phyloP scores from a whole-genome alignment of 37 sponge, comb jelly and placozoan genomes.

The Spongia lamella region DNA sequence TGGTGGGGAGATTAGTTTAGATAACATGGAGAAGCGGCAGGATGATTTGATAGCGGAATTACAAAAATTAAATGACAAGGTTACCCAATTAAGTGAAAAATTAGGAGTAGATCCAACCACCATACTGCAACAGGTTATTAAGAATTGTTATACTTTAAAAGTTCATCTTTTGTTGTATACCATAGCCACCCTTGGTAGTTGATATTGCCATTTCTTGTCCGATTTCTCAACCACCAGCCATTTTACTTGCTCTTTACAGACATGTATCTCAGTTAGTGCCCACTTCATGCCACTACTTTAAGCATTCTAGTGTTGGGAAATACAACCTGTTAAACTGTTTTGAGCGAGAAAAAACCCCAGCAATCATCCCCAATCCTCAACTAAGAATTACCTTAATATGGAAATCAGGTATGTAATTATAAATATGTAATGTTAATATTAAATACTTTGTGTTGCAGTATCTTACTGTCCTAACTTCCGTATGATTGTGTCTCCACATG shows the following conservation, averaged over 20 bases:
- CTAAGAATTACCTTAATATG: constrained; percentile 64
- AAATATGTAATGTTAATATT: background rate
- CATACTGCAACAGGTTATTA: too few relatives aligned
- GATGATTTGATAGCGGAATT: constrained; percentile 50
- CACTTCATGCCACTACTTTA: constrained; percentile 16
- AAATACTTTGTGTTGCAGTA: constrained; percentile 2
- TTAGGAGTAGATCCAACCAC: constrained; percentile 40
- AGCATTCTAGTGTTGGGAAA: constrained; percentile 56
- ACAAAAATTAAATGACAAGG: constrained; percentile 43
- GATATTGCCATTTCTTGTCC: constrained; percentile 68
- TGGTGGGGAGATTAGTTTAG: too few relatives aligned
- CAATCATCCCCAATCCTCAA: constrained; percentile 13
- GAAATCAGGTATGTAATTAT: constrained; percentile 65
- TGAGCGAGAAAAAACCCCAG: too few relatives aligned
- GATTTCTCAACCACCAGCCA: constrained; percentile 48
- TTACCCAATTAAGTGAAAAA: constrained; percentile 21
- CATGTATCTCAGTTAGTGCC: constrained; percentile 18
- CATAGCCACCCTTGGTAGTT: background rate
- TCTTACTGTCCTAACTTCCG: constrained; percentile 27
- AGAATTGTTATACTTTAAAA: background rate
- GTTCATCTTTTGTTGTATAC: background rate
- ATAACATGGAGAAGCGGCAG: constrained; percentile 57
- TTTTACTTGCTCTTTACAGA: constrained; percentile 41
- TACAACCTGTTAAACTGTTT: too few relatives aligned
- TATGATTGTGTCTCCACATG: constrained; percentile 67